A percentile compares a stretch with the other conserved stretches of the same genome.
Conservation (phyloP, 2,888 invertebrate genomes). For the Orthosia gracilis region DNA sequence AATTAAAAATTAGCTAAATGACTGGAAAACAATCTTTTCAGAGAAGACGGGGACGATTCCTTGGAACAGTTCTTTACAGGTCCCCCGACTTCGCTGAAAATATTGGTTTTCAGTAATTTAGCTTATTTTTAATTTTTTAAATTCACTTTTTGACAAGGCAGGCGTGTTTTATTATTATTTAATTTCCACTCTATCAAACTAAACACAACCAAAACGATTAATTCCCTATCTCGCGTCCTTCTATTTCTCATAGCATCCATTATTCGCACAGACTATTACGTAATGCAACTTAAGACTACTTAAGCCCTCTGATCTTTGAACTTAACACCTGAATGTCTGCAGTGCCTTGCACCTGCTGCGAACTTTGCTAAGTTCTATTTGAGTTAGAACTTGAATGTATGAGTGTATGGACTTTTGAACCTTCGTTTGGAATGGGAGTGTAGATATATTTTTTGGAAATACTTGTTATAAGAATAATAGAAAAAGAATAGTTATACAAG, state of each 20-base stretch:
- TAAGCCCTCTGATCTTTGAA: slow-evolving; percentile 44
- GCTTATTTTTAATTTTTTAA: too few species aligned
- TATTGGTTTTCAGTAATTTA: too few species aligned
- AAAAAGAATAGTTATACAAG: too few species aligned
- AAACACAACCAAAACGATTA: neutral
- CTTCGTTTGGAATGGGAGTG: neutral
- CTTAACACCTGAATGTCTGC: slow-evolving; percentile 40
- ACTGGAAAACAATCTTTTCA: too few species aligned
- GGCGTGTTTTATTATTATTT: too few species aligned
- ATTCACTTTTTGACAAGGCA: too few species aligned
- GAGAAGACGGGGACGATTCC: too few species aligned
- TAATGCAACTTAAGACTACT: slow-evolving; percentile 23
- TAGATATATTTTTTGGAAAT: too few species aligned
- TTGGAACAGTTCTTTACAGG: too few species aligned
- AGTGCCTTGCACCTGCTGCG: slow-evolving; percentile 45
- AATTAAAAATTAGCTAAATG: too few species aligned
- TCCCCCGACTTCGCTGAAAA: too few species aligned
- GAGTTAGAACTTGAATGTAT: slow-evolving; percentile 29
- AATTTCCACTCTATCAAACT: neutral
- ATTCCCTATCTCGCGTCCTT: neutral
- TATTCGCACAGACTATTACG: slow-evolving; percentile 10
- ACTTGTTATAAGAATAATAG: too few species aligned
- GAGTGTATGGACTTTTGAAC: neutral
- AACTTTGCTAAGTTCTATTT: slow-evolving; percentile 31
- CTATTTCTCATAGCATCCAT: neutral